Conservation (phyloP, 2,888 invertebrate genomes). For the Tenthredo livida region DNA sequence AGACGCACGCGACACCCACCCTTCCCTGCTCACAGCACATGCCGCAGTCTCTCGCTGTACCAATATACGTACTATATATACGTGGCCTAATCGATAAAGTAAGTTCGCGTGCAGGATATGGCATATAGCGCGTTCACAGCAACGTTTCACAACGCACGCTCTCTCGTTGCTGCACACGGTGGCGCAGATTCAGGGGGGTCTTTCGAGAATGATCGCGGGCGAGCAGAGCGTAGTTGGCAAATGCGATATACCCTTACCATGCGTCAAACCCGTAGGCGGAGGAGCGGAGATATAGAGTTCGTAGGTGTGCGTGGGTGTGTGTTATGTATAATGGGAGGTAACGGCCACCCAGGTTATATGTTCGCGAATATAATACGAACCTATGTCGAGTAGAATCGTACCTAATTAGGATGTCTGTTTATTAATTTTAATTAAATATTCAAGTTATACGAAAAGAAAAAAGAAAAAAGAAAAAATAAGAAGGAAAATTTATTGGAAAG, state of each 20-base stretch:
- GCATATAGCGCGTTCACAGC: not conserved
- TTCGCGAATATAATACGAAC: slow-evolving; percentile 16
- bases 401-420: not conserved
- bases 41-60: slow-evolving; percentile 2
- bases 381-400: not conserved
- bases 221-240: slow-evolving; percentile 36
- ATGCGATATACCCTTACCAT: slow-evolving; percentile 38
- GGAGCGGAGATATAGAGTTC: slow-evolving; percentile 27
- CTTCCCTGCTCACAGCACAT: not conserved
- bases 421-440: not conserved
- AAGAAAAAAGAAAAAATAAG: not conserved
- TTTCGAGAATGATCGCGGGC: slow-evolving; percentile 29
- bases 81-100: slow-evolving; percentile 28
- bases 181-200: slow-evolving; percentile 23
- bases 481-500: not conserved
- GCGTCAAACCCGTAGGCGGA: slow-evolving; percentile 49
- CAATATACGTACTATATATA: slow-evolving; percentile 1
- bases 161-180: not conserved
- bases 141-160: slow-evolving; percentile 19
- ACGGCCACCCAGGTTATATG: slow-evolving; percentile 43
- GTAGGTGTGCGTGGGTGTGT: slow-evolving; percentile 31
- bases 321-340: slow-evolving; percentile 38
- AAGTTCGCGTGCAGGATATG: slow-evolving; percentile 23
- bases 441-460: not conserved
- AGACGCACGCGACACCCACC: slow-evolving; percentile 10